Base-by-base conservation (phyloP, 2,797 vertebrate genomes). In the Vespertilio murinus region DNA sequence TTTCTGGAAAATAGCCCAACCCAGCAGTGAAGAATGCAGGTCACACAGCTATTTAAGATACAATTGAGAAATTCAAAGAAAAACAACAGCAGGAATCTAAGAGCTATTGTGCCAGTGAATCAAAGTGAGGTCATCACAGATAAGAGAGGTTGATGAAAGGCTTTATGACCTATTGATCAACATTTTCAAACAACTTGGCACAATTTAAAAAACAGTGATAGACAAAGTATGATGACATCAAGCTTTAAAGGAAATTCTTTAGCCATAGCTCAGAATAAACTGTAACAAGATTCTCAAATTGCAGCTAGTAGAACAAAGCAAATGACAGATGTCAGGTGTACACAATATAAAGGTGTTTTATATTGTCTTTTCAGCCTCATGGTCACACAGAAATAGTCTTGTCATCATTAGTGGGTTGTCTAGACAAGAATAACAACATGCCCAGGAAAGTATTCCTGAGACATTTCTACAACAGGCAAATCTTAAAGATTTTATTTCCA, bases 401-500 rank as follows among this genome's bases (percentile, higher is more conserved):
- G 14, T 61, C 23, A 49, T 22, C 69, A 69, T 73, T 12, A 93
- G n/a, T 8, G 61, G 59, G 2, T 40, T 93, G 25, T 69, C 42
- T 64, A 67, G 20, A 82, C 77, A 71, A 81, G 71, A 88, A 64
- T 38, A 91, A 77, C 1, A 83, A n/a, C 17, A 3, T 28, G 16
- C 12, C 90, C 35, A 61, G 40, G 25, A 77, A 82, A 86, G 42
- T 12, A 56, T 42, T 84, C 14, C 45, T 90, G 22, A 87, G 45
- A 78, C 20, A 67, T 56, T 92, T 90, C 64, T 74, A 49, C 89
- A 74, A 28, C 17, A 30, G 56, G 5, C n/a, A 88, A 74, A 70
- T 83, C 40, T 67, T 85, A 87, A 87, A 82, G n/a, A 47, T 45
- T 85, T 92, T 88, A 82, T 81, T 92, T 89, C 64, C 56, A 77